Evolutionary conservation across 2,888 invertebrate species (phyloP).

Genomic region (Drosophila formosana): DNA sequence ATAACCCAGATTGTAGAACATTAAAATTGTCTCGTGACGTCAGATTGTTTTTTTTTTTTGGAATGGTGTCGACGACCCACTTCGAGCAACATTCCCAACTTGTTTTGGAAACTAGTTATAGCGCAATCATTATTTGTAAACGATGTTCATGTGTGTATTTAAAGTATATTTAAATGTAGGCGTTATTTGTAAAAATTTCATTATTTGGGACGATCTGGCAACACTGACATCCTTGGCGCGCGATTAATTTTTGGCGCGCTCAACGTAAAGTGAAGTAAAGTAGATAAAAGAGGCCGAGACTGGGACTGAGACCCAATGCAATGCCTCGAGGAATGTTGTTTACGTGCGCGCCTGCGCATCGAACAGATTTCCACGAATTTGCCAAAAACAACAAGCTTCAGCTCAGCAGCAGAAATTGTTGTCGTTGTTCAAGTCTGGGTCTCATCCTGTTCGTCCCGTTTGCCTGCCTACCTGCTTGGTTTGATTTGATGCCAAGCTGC

Average conservation of each 20-base stretch:
- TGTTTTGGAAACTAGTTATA: constrained; percentile 42
- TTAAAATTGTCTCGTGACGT: constrained; percentile 40
- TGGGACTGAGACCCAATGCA: constrained; percentile 47
- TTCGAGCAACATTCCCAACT: constrained; percentile 37
- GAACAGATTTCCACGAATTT: constrained; percentile 68
- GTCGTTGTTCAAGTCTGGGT: constrained; percentile 54
- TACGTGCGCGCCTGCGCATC: constrained; percentile 79
- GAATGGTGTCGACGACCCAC: constrained; percentile 56
- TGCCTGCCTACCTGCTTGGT: constrained; percentile 59
- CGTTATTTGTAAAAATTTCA: constrained; percentile 14
- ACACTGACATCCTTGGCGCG: constrained; percentile 42
- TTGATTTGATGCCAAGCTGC: constrained; percentile 19
- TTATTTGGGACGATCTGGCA: constrained; percentile 36
- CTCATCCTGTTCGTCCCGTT: constrained; percentile 77
- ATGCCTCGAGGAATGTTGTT: constrained; percentile 75
- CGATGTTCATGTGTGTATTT: background rate
- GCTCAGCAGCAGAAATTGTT: constrained; percentile 23
- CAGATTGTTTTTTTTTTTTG: constrained; percentile 23
- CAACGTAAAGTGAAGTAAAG: constrained; percentile 11
- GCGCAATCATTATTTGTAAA: constrained; percentile 1
- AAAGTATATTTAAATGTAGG: constrained; percentile 1
- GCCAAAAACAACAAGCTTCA: constrained; percentile 47
- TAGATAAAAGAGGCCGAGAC: constrained; percentile 43
- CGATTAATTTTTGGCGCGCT: constrained; percentile 70
- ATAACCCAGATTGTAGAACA: constrained; percentile 36